Evolutionary conservation across 2,888 invertebrate species (phyloP).

Genomic region (Aquatica leii): DNA sequence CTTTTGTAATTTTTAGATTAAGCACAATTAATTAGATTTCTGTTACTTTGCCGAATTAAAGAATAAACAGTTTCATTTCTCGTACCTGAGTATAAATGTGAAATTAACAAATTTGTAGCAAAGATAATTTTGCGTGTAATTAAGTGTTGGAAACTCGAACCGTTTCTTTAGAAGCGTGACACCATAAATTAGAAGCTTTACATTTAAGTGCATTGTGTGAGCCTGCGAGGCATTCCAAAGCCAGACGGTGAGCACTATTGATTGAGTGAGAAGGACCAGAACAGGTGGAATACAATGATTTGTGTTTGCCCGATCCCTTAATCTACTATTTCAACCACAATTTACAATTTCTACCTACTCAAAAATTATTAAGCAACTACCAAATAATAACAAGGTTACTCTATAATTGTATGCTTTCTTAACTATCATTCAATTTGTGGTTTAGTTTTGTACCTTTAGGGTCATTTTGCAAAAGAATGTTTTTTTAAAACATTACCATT

Average conservation of each 20-base stretch:
- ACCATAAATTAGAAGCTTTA: slow-evolving; percentile 53
- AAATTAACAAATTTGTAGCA: slow-evolving; percentile 54
- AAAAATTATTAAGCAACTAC: slow-evolving; percentile 22
- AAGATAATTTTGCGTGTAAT: slow-evolving; percentile 61
- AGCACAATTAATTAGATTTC: slow-evolving; percentile 12
- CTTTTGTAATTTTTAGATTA: not conserved
- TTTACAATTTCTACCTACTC: slow-evolving; percentile 21
- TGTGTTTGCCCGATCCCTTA: slow-evolving; percentile 30
- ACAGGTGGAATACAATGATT: slow-evolving; percentile 46
- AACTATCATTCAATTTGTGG: slow-evolving; percentile 24
- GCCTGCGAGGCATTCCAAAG: slow-evolving; percentile 43
- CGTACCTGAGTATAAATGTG: slow-evolving; percentile 39
- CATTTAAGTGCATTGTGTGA: slow-evolving; percentile 49
- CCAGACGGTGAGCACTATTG: slow-evolving; percentile 35
- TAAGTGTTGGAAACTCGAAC: slow-evolving; percentile 57
- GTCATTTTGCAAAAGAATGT: no score
- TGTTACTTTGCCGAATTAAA: not conserved
- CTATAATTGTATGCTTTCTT: slow-evolving; percentile 23
- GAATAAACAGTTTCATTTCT: not conserved
- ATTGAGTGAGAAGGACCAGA: slow-evolving; percentile 45
- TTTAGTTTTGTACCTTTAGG: not conserved
- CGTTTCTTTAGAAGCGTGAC: slow-evolving; percentile 57
- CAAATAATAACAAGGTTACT: slow-evolving; percentile 28
- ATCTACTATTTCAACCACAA: slow-evolving; percentile 24
- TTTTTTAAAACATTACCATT: no score